Conservation (phyloP, 2,113 vertebrate genomes). For the Leucosticte australis region DNA sequence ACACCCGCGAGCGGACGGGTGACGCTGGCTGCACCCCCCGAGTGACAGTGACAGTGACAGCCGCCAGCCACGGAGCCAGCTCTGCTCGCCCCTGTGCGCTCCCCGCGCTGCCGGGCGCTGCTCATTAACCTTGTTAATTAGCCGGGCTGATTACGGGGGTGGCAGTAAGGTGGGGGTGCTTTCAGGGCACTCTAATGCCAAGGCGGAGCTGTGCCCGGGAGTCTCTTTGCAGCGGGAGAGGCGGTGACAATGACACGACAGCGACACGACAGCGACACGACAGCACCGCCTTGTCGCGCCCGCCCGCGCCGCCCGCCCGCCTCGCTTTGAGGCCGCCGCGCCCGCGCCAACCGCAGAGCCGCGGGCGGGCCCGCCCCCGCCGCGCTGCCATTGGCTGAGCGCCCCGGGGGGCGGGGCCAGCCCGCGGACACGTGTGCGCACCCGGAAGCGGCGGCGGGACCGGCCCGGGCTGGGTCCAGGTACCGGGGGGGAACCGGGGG, state of each 20-base stretch:
- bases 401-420: background rate
- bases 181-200: rapidly evolving
- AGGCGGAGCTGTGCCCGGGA: background rate
- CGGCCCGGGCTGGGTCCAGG: background rate
- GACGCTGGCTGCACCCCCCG: background rate
- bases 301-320: background rate
- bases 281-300: background rate
- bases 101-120: background rate
- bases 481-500: too few species aligned
- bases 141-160: too few species aligned
- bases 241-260: rapidly evolving
- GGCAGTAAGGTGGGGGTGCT: background rate
- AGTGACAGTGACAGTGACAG: rapidly evolving
- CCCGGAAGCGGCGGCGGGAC: slow-evolving; percentile 23
- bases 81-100: too few species aligned
- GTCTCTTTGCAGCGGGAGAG: background rate
- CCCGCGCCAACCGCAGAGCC: background rate
- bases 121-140: background rate
- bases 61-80: rapidly evolving
- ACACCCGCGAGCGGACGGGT: rapidly evolving
- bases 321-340: background rate
- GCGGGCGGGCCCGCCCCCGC: background rate
- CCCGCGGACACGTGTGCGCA: background rate
- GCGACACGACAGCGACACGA: rapidly evolving
- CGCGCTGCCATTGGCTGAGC: background rate